phyloP scores from a whole-genome alignment of 2,797 vertebrate species.

The Crax fasciolata region DNA sequence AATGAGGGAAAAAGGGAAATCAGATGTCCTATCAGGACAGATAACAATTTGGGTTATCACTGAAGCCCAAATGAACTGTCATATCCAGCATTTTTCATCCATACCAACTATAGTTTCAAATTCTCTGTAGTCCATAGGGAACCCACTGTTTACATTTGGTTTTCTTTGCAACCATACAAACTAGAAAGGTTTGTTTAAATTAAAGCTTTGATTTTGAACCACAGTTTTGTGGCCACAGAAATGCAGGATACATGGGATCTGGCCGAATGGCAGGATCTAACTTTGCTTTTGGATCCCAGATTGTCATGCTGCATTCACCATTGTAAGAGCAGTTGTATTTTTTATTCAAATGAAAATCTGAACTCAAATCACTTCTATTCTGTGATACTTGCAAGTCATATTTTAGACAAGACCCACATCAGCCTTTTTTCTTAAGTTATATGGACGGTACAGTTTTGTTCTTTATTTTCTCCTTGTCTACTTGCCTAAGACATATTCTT shows the following conservation, averaged over 20 bases:
- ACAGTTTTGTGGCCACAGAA: constrained; percentile 25
- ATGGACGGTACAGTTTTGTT: not conserved
- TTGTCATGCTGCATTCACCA: not conserved
- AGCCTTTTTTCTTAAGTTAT: not conserved
- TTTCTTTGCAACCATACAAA: constrained; percentile 26
- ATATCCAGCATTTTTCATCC: not conserved
- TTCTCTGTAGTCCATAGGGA: not conserved
- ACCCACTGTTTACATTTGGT: constrained; percentile 9
- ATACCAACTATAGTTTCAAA: not conserved
- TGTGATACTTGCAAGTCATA: not conserved
- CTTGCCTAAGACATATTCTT: not conserved
- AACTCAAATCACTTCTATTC: not conserved
- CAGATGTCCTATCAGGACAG: not conserved
- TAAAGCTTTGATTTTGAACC: constrained; percentile 32
- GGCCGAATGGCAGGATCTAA: not conserved
- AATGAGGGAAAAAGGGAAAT: not conserved
- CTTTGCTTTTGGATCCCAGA: not conserved
- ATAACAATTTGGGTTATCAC: not conserved
- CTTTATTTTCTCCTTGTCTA: not conserved
- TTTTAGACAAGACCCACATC: not conserved
- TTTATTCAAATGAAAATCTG: not conserved
- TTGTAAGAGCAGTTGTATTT: not conserved
- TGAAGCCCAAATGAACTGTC: not conserved
- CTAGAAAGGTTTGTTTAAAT: constrained; percentile 50
- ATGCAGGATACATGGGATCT: not conserved